phyloP scores from a whole-genome alignment of 2,797 vertebrate genomes.

The Sebastes minor region DNA sequence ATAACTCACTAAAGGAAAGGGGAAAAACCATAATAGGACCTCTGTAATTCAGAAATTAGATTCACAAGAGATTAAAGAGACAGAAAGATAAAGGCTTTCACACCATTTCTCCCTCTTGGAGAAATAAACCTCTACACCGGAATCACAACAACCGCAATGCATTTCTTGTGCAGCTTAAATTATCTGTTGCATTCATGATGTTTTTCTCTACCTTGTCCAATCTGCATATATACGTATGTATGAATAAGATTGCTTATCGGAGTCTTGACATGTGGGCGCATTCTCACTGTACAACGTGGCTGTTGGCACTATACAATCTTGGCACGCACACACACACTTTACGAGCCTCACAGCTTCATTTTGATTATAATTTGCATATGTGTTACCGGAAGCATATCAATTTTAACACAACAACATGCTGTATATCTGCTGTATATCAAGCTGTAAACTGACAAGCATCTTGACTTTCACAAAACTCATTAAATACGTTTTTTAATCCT shows the following conservation, averaged over 20 bases:
- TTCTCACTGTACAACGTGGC: not conserved
- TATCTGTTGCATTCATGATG: fast-evolving
- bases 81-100: not conserved
- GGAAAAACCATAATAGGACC: too few species aligned
- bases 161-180: not conserved
- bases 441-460: not conserved
- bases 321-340: not conserved
- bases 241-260: not conserved
- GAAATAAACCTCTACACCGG: not conserved
- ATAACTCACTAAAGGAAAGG: too few species aligned
- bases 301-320: not conserved
- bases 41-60: not conserved
- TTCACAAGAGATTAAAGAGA: not conserved
- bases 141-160: not conserved
- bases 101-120: too few species aligned
- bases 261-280: not conserved
- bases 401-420: not conserved
- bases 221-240: not conserved
- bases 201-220: not conserved
- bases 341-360: not conserved
- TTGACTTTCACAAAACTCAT: not conserved
- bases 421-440: not conserved
- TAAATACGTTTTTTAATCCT: not conserved
- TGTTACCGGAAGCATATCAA: not conserved
- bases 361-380: not conserved